Evolutionary conservation across 2,888 invertebrate species (phyloP), one percentile per base, ranked within the genome.

Genomic region (Caenorhabditis afra): DNA sequence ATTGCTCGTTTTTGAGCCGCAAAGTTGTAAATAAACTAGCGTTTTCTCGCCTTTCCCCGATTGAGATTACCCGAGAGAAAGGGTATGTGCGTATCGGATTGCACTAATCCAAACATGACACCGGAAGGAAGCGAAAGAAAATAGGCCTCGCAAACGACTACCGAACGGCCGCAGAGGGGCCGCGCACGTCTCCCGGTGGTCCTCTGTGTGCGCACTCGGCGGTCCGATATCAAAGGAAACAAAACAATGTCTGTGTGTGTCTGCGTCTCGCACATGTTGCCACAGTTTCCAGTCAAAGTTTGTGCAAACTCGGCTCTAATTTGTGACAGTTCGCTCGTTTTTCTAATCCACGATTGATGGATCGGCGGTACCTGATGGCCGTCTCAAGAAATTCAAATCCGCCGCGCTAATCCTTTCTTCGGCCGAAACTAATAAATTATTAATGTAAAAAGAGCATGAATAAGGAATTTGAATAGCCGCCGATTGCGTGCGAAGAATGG

Each of bases 401-500:
- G 44, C 35, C 55, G 14, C 29, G 20, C 22, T 39, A 37, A 23
- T 49, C 16, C 39, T 41, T 20, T 65, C 52, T 20, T 44, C n/a
- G 10, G 49, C n/a, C 4, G 18, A 39, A 8, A 55, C 39, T 37
- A 18, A 71, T 71, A 71, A 71, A 71, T 71, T 64, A 71, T 71
- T 71, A 47, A 71, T 62, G 70, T n/a, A 70, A 68, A 68, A 59
- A 59, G 70, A 70, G 70, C 70, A 61, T 61, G 70, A 61, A 70
- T 70, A 70, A 70, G 61, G 37, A 53, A 70, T 70, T 44, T 45
- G 44, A 53, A 59, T 67, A 55, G 64, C 55, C 7, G 29, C 39
- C 57, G 35, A 20, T 37, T 23, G n/a, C 20, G 52, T 64, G 57
- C 71, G 62, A 71, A 64, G 62, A 53, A 52, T 62, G 62, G 71